Evolutionary conservation across 2,113 vertebrate genomes (phyloP), one percentile per base, ranked within the genome.

Genomic region (Odocoileus virginianus): DNA sequence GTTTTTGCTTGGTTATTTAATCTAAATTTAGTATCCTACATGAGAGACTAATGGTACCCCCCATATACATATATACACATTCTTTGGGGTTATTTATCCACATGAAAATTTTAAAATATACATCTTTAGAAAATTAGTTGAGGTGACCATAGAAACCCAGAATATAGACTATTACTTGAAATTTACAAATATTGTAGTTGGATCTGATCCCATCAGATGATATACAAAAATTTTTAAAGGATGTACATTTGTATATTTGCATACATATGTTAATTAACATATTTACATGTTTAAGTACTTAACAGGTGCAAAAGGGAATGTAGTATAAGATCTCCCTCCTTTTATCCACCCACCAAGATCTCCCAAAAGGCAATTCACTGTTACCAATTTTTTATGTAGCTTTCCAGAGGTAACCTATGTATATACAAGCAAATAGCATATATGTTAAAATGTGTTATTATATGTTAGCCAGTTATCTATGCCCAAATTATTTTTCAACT

Each of bases 1-100:
- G 33, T 67, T 98, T 98, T 95, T 95, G 43, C 55, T 94, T 94
- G 58, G 67, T 67, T 96, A 85, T 87, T 40, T 82, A 87, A 74
- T 93, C 45, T 95, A 92, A 97, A 88, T 93, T 89, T 98, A 83
- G 27, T 94, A 40, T 94, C 36, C 30, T 96, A 74, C 36, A 33
- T 90, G 36, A 97, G 83, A 85, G 55, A 61, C 60, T 92, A 78
- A 74, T 5, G 71, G 16, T 17, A 16, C 6, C 16, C 4, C 5
- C 6, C 12, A 30, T 55, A 52, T 3, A n/a, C 5, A 55, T 67
- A 67, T 67, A 67, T 67, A 67, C 4, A 36, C 3, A 50, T 83
- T 94, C 12, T 94, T 78, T 55, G 55, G 28, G 14, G 21, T 82
- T 85, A 50, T 81, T 93, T 90, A 71, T 81, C 25, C 15, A 85